Conservation (phyloP, 2,888 invertebrate genomes). For the Phymatocera aterrima region DNA sequence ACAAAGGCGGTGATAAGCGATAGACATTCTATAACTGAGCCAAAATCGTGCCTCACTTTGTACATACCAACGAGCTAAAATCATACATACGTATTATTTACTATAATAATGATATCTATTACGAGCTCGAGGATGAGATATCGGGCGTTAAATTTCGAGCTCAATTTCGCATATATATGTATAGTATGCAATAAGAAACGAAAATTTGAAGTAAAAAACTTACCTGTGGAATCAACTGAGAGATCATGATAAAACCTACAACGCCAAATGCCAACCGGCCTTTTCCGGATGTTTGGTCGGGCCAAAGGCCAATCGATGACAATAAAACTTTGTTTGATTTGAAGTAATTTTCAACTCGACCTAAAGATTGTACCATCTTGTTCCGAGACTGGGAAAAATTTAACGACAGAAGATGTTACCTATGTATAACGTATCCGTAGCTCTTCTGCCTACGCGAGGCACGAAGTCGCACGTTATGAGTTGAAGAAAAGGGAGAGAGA, state of each 20-base stretch:
- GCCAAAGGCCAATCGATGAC: constrained; percentile 1
- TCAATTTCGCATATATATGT: too few relatives aligned
- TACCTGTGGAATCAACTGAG: neutral
- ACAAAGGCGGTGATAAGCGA: neutral
- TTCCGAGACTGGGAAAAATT: neutral
- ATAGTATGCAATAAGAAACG: neutral
- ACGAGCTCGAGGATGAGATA: neutral
- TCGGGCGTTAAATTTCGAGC: too few relatives aligned
- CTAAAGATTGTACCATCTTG: neutral
- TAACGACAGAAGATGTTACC: too few relatives aligned
- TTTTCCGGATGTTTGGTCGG: neutral
- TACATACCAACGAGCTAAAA: neutral
- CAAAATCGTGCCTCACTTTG: neutral
- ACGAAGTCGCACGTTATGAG: too few relatives aligned
- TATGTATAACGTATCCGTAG: too few relatives aligned
- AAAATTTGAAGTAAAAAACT: too few relatives aligned
- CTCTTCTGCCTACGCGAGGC: too few relatives aligned
- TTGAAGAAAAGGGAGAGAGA: neutral
- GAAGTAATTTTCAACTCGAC: neutral
- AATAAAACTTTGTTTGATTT: neutral
- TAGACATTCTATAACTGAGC: constrained; percentile 4
- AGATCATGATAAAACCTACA: neutral
- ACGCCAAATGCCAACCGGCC: neutral
- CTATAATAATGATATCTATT: neutral
- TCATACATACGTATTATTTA: too few relatives aligned